Evolutionary conservation across 2,113 vertebrate genomes (phyloP), one percentile per base, ranked within the genome.

Genomic region (Cavia aperea): DNA sequence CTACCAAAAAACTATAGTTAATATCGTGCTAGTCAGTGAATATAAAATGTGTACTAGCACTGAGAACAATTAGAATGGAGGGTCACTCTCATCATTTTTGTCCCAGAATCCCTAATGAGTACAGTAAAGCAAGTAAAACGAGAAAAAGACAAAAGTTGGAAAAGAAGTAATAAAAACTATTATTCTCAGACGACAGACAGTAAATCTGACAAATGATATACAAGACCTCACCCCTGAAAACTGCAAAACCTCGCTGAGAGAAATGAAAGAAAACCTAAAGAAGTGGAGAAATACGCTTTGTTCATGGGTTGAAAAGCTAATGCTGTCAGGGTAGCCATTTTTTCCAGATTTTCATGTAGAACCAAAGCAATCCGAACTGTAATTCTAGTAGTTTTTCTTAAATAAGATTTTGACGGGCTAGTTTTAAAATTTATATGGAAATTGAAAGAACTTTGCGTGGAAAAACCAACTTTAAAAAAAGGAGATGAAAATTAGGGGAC

Each of bases 381-480:
- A 89, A 43, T 81, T 68, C 43, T 26, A 86, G 12, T 39, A 63
- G 15, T 43, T 60, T 92, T 75, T 51, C 77, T 56, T 16, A 78
- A 78, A 49, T 79, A 60, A 92, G 68, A 83, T 86, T 83, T 65
- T 83, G 31, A 86, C 18, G 78, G 51, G 31, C 39, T 92, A 51
- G 21, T 54, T 89, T 86, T 60, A 89, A 63, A 89, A 51, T 92
- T 82, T 90, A 13, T 89, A 23, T 95, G 90, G 18, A 70, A 77
- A 93, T 81, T 43, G 39, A 92, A 43, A 92, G 73, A 15, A 79
- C 49, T 21, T 86, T n/a, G 23, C 86, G 66, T 79, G 60, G 1
- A 23, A 89, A 94, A 93, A 75, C n/a, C 81, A 82, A 5, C 43
- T 92, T 92, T 83, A 63, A 70, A 77, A 77, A 83, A 68, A 92